Evolutionary conservation across 2,113 vertebrate genomes (phyloP), one percentile per base, ranked within the genome.

Genomic region (Sinocyclocheilus rhinocerous): DNA sequence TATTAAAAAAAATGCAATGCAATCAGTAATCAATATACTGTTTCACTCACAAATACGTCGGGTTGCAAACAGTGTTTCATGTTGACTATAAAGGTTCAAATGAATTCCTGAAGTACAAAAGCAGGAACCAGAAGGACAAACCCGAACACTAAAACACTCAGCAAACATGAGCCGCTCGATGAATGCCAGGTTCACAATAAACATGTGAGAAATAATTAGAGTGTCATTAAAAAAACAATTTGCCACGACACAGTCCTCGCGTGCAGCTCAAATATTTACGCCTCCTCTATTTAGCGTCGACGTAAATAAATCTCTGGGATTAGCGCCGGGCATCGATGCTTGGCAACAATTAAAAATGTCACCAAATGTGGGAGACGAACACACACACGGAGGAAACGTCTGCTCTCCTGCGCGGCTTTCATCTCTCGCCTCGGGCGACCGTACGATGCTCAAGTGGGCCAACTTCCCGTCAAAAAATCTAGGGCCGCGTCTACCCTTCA

Each of bases 291-390:
- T 76, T 83, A 89, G 55, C 18, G 39, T 20, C n/a, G 70, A 86
- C 70, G 29, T 86, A 80, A 89, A 90, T 92, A 91, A 87, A 87
- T 92, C 90, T 85, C 52, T 59, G 83, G 85, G 88, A 92, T 86
- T 88, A 90, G 70, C 83, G 59, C 84, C 65, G 59, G 76, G 73
- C 78, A 79, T 73, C 83, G 88, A 85, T 86, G 85, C 84, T 89
- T 83, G 59, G 76, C 84, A 89, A 77, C 77, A 87, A 81, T 86
- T 84, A 89, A 59, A 83, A 63, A 85, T 84, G 76, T 77, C 81
- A 86, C 45, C 67, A 36, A 65, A 77, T 61, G 76, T 42, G 57
- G 4, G 52, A 70, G 72, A 72, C 48, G 11, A 65, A 76, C 77
- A 86, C 55, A 59, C 67, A 9, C 45, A 76, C 55, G 45, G 85